Conservation (phyloP, 64 coral and sea anemone species). For the Dendronephthya gigantea region DNA sequence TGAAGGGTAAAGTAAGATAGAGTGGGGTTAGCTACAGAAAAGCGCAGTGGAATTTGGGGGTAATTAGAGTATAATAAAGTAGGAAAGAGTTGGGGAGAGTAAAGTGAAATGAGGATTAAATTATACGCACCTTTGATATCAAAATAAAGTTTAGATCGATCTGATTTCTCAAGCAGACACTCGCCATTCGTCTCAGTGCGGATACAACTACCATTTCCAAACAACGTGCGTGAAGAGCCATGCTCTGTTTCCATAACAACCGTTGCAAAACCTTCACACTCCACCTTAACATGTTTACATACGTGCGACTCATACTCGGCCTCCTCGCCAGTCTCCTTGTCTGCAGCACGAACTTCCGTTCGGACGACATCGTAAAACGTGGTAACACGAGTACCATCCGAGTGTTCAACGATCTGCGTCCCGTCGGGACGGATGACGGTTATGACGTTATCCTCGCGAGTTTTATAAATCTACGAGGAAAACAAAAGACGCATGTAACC, state of each 20-base stretch:
- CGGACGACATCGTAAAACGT: constrained; percentile 54
- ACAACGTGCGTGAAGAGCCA: constrained; percentile 61
- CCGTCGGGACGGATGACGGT: constrained; percentile 56
- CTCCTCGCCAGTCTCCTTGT: constrained; percentile 80
- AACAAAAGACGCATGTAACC: neutral
- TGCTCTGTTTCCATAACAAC: constrained; percentile 52
- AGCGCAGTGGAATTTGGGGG: too few relatives aligned
- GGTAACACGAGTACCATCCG: constrained; percentile 82
- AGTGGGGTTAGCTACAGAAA: too few relatives aligned
- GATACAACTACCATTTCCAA: constrained; percentile 63
- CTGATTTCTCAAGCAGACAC: constrained; percentile 48
- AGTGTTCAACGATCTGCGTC: constrained; percentile 76
- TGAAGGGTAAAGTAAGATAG: too few relatives aligned
- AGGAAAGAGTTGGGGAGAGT: too few relatives aligned
- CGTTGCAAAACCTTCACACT: constrained; percentile 66
- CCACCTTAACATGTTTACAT: constrained; percentile 69
- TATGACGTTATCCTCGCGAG: constrained; percentile 83
- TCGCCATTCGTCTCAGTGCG: constrained; percentile 60
- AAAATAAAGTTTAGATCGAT: constrained; percentile 51
- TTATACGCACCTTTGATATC: constrained; percentile 77
- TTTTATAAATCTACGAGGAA: constrained; percentile 49
- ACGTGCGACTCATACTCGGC: constrained; percentile 34
- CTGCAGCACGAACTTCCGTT: constrained; percentile 39
- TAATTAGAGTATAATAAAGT: too few relatives aligned
- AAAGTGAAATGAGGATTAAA: too few relatives aligned